Evolutionary conservation across 2,888 invertebrate genomes (phyloP).

Genomic region (Brachylomia viminalis): DNA sequence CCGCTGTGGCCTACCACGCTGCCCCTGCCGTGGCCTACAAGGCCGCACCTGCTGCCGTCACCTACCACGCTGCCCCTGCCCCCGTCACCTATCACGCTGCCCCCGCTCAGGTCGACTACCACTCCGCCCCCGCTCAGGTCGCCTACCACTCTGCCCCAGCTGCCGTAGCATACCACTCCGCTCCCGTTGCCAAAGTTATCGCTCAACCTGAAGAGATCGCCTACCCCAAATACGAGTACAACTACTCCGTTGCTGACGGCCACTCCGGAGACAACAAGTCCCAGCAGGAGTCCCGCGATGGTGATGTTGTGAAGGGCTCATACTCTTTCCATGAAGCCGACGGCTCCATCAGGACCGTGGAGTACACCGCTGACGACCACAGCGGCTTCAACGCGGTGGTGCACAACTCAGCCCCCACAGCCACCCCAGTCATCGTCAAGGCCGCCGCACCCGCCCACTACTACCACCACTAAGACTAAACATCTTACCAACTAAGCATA

Average conservation of each 20-base stretch:
- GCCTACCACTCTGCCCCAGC: constrained; percentile 69
- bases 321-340: constrained; percentile 88
- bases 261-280: constrained; percentile 89
- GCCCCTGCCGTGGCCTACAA: constrained; percentile 66
- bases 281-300: constrained; percentile 87
- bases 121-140: constrained; percentile 65
- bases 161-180: constrained; percentile 70
- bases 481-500: constrained; percentile 36
- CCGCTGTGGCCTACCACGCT: constrained; percentile 67
- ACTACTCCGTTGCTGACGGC: constrained; percentile 88
- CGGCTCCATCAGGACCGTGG: constrained; percentile 87
- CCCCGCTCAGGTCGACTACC: constrained; percentile 62
- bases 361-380: constrained; percentile 88
- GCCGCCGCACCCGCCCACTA: constrained; percentile 78
- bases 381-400: constrained; percentile 84
- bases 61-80: constrained; percentile 68
- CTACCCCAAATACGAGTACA: constrained; percentile 84
- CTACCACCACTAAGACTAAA: constrained; percentile 76
- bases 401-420: constrained; percentile 80
- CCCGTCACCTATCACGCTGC: constrained; percentile 67
- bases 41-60: constrained; percentile 54
- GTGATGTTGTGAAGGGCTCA: constrained; percentile 87
- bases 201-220: constrained; percentile 67
- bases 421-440: constrained; percentile 78
- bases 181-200: constrained; percentile 72